Evolutionary conservation across 1,140 invertebrate species (phyloP).

Genomic region (Pogonognathellus flavescens): DNA sequence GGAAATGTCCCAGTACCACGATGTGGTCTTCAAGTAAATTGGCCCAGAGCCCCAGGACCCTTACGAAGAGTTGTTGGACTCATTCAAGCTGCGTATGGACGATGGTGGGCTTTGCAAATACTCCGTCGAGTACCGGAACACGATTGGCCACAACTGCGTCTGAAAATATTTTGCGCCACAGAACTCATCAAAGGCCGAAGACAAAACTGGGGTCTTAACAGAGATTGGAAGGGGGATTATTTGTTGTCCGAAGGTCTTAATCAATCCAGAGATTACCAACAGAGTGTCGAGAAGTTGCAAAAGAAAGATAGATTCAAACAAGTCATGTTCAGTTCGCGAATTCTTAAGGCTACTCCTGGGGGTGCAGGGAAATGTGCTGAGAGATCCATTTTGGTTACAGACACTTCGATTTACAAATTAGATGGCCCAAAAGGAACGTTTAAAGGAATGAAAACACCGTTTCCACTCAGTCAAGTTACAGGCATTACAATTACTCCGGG

Average conservation of each 20-base stretch:
- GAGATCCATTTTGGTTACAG: slow-evolving; percentile 89
- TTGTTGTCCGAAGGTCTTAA: slow-evolving; percentile 84
- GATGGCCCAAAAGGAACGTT: slow-evolving; percentile 84
- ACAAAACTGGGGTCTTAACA: slow-evolving; percentile 83
- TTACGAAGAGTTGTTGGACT: slow-evolving; percentile 60
- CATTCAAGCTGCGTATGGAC: slow-evolving; percentile 64
- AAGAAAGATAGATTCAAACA: slow-evolving; percentile 79
- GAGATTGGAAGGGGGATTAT: slow-evolving; percentile 95
- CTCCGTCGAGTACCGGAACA: slow-evolving; percentile 65
- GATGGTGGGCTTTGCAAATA: slow-evolving; percentile 66
- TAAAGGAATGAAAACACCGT: slow-evolving; percentile 87
- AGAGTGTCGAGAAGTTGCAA: slow-evolving; percentile 79
- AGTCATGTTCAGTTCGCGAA: slow-evolving; percentile 64
- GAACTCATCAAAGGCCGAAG: slow-evolving; percentile 78
- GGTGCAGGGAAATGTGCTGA: slow-evolving; percentile 82
- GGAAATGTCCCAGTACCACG: slow-evolving; percentile 59
- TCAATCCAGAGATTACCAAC: slow-evolving; percentile 78
- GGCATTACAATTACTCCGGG: slow-evolving; percentile 73
- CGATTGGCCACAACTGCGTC: slow-evolving; percentile 79
- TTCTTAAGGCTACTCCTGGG: slow-evolving; percentile 65
- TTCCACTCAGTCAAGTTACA: slow-evolving; percentile 82
- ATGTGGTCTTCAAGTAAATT: slow-evolving; percentile 62
- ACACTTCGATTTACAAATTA: slow-evolving; percentile 89
- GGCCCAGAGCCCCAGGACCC: slow-evolving; percentile 65
- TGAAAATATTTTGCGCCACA: slow-evolving; percentile 66